Percentiles rank a stretch among this genome's conserved stretches.
phyloP scores from a whole-genome alignment of 2,888 invertebrate genomes.

The Helobdella robusta region DNA sequence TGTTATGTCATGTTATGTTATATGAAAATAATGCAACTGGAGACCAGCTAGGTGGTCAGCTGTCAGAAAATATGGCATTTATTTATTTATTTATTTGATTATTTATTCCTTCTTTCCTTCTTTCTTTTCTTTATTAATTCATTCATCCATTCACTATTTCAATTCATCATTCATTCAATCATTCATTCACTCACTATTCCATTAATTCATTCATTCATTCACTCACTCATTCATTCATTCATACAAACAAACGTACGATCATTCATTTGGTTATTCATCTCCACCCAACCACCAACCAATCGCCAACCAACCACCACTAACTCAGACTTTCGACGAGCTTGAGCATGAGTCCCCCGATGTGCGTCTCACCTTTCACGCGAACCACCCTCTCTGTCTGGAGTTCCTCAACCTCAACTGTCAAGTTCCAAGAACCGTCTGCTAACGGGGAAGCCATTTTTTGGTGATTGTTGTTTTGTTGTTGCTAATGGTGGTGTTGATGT shows the following conservation, averaged over 20 bases:
- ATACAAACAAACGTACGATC: background rate
- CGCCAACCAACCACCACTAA: constrained; percentile 20
- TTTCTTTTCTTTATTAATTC: background rate
- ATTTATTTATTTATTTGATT: too few relatives aligned
- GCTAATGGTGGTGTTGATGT: too few relatives aligned
- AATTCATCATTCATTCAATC: background rate
- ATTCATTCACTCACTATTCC: background rate
- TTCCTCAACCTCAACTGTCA: constrained; percentile 83
- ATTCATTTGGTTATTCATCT: background rate
- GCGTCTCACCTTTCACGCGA: constrained; percentile 85
- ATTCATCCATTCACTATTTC: background rate
- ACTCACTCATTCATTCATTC: constrained; percentile 2
- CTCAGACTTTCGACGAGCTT: constrained; percentile 34
- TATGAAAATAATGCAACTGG: too few relatives aligned
- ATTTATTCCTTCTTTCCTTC: too few relatives aligned
- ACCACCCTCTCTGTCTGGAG: constrained; percentile 69
- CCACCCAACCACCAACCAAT: background rate
- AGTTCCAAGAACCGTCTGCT: constrained; percentile 85
- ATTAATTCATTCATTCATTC: background rate
- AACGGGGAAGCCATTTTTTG: constrained; percentile 21
- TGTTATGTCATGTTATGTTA: too few relatives aligned
- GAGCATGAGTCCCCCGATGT: constrained; percentile 90
- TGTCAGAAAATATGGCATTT: too few relatives aligned
- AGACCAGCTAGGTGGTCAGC: too few relatives aligned
- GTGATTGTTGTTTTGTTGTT: too few relatives aligned